Percentiles rank a stretch among this genome's conserved stretches.
These are phyloP conservation scores for Gordius sp. DNA, from an alignment of 2,888 invertebrate species.

Conservation along the genomic window DNA sequence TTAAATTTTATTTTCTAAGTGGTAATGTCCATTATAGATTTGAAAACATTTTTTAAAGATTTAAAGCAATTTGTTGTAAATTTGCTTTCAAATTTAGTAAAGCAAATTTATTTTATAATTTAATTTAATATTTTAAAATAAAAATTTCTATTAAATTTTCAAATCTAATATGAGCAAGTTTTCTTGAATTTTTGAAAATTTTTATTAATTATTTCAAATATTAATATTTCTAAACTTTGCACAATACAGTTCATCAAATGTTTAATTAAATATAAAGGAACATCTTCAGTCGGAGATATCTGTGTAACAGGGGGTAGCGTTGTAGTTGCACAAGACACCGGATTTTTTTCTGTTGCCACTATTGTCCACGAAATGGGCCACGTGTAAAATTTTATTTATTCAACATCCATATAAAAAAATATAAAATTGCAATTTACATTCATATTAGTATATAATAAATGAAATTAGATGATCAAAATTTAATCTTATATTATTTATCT, in stretches of 20 bases:
- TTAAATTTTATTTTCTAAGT: no score
- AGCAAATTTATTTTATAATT: no score
- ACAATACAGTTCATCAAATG: no score
- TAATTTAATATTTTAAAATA: neutral
- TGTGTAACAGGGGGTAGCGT: neutral
- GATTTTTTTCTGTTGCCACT: neutral
- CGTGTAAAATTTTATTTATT: neutral
- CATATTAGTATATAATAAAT: neutral
- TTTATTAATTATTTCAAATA: no score
- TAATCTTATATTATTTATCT: no score
- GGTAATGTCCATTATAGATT: no score
- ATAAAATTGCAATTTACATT: neutral
- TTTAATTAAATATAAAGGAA: neutral
- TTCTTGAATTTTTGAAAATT: no score
- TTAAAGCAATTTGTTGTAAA: no score
- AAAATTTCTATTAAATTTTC: neutral
- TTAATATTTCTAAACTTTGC: no score
- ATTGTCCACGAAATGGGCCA: slow-evolving; percentile 12
- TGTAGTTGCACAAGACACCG: neutral
- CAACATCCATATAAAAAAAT: neutral
- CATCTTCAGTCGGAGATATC: neutral
- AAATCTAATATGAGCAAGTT: neutral
- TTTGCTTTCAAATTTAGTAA: no score
- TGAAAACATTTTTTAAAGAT: no score
- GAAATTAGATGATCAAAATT: neutral